These are phyloP conservation scores for Patella caerulea DNA, from an alignment of 2,888 invertebrate species.

Conservation along the genomic window DNA sequence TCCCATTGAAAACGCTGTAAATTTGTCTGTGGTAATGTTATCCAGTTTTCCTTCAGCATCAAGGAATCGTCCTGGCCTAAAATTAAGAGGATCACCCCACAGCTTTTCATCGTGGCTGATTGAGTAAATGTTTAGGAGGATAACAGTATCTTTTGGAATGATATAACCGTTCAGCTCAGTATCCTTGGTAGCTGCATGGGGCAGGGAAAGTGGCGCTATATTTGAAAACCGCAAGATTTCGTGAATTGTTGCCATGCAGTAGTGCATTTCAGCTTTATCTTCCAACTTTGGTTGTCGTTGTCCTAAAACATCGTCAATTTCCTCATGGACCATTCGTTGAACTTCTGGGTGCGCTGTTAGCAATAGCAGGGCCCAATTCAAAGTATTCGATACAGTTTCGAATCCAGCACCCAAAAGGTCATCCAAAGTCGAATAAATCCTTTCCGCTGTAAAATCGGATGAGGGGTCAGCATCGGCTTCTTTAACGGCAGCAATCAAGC, in stretches of 20 bases:
- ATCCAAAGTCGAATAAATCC: conserved; percentile 36
- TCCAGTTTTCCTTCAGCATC: conserved; percentile 21
- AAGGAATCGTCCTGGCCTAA: conserved; percentile 34
- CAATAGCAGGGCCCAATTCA: conserved; percentile 44
- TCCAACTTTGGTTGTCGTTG: conserved; percentile 28
- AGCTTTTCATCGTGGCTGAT: conserved; percentile 25
- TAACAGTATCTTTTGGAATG: conserved; percentile 37
- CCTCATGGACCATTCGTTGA: conserved; percentile 43
- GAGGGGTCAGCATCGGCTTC: conserved; percentile 6
- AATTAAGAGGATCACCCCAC: conserved; percentile 36
- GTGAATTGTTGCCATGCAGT: conserved; percentile 45
- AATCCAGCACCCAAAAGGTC: conserved; percentile 50
- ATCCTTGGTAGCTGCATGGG: conserved; percentile 43
- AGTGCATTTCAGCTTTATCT: conserved; percentile 38
- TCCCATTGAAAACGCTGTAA: conserved; percentile 47
- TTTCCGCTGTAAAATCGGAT: conserved; percentile 25
- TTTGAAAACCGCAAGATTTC: conserved; percentile 42
- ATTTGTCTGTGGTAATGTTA: conserved; percentile 26
- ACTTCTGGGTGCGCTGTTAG: conserved; percentile 41
- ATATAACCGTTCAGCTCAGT: conserved; percentile 31
- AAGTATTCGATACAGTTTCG: conserved; percentile 44
- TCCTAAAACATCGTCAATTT: conserved; percentile 47
- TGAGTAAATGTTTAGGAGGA: conserved; percentile 31
- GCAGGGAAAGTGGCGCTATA: conserved; percentile 45
- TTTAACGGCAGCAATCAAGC: conserved; percentile 35